Evolutionary conservation across 1,140 invertebrate genomes (phyloP).

Genomic region (Lasioglossum albipes): DNA sequence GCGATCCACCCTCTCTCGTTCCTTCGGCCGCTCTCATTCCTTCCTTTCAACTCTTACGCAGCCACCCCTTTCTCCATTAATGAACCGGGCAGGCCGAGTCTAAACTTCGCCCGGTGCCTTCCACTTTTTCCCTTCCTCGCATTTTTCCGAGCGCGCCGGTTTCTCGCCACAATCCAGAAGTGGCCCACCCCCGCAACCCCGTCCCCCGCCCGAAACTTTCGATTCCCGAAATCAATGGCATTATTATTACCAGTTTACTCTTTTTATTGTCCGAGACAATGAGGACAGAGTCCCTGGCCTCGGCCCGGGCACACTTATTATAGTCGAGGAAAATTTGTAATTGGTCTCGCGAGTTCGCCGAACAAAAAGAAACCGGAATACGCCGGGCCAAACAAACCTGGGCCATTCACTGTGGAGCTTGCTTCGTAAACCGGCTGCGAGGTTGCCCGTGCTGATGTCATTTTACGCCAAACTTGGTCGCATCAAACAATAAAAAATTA

Average conservation of each 20-base stretch:
- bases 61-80: constrained; percentile 66
- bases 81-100: constrained; percentile 67
- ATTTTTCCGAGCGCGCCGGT: constrained; percentile 12
- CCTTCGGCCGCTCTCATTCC: constrained; percentile 28
- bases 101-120: constrained; percentile 68
- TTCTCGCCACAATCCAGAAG: constrained; percentile 48
- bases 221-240: constrained; percentile 66
- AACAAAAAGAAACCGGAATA: background rate
- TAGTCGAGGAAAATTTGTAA: constrained; percentile 35
- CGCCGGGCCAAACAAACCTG: constrained; percentile 20
- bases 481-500: no score
- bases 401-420: constrained; percentile 29
- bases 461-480: no score
- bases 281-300: constrained; percentile 7
- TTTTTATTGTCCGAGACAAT: constrained; percentile 45
- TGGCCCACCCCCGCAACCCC: background rate
- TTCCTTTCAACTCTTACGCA: constrained; percentile 60
- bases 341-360: constrained; percentile 35
- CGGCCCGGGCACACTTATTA: constrained; percentile 20
- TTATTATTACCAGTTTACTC: constrained; percentile 72
- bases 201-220: constrained; percentile 26
- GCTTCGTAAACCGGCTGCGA: background rate
- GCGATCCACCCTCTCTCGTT: constrained; percentile 24
- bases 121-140: constrained; percentile 53
- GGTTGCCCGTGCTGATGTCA: no score